phyloP scores from a whole-genome alignment of 2,797 vertebrate genomes.

The Cephalopachus bancanus region DNA sequence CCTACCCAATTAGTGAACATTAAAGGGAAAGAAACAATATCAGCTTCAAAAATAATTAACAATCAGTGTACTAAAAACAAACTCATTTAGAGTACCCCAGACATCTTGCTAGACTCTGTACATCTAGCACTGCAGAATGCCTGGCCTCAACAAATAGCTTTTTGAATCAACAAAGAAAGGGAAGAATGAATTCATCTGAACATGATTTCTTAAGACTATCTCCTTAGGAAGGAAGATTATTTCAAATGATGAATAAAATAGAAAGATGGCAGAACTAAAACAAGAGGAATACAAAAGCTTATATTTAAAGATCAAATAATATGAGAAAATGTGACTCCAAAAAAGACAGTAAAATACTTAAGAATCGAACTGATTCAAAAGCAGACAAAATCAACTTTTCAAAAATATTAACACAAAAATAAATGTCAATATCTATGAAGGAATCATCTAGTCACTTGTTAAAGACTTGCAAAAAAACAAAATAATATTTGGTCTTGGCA shows the following conservation, averaged over 20 bases:
- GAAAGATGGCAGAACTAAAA: constrained; percentile 42
- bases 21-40: background rate
- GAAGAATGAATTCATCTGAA: background rate
- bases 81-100: background rate
- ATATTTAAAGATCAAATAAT: background rate
- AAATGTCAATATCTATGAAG: background rate
- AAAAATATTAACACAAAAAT: constrained; percentile 26
- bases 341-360: background rate
- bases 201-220: background rate
- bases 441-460: constrained; percentile 27
- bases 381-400: background rate
- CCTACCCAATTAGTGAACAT: constrained; percentile 12
- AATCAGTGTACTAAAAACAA: constrained; percentile 26
- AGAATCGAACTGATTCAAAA: background rate
- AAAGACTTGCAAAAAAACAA: background rate
- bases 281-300: background rate
- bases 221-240: background rate
- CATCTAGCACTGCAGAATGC: background rate
- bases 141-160: constrained; percentile 3
- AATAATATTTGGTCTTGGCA: background rate
- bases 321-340: background rate
- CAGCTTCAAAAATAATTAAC: constrained; percentile 29
- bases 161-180: constrained; percentile 21
- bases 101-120: background rate
- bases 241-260: constrained; percentile 28